Conservation (phyloP, 2,113 vertebrate species). For the Tragelaphus scriptus region DNA sequence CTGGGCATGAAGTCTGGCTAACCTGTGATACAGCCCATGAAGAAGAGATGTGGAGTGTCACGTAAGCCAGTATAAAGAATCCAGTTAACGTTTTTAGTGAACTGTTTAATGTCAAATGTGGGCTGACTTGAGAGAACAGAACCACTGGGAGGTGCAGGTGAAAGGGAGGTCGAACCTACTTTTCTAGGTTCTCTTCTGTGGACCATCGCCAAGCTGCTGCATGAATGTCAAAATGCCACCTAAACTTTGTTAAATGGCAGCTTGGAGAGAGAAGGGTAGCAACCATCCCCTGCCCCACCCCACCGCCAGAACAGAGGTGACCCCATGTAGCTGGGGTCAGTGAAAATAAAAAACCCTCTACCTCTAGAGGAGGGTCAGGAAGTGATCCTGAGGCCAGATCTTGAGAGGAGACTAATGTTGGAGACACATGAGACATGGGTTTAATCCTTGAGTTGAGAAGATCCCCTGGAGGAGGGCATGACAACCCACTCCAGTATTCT, state of each 20-base stretch:
- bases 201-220: not conserved
- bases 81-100: not conserved
- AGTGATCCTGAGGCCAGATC: not conserved
- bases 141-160: not conserved
- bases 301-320: not conserved
- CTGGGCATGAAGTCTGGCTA: not conserved
- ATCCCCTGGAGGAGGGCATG: not conserved
- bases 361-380: not conserved
- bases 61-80: not conserved
- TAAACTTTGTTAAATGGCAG: not conserved
- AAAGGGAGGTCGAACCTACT: not conserved
- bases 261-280: not conserved
- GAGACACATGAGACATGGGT: not conserved
- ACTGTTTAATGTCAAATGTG: not conserved
- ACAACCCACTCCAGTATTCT: not conserved
- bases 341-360: not conserved
- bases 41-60: not conserved
- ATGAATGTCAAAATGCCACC: not conserved
- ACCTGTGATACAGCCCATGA: not conserved
- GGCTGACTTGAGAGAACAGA: not conserved
- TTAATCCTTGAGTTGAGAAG: not conserved
- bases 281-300: not conserved
- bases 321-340: not conserved
- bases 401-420: not conserved
- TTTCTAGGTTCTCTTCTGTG: not conserved